phyloP scores from a whole-genome alignment of 64 coral and sea anemone species.

The Pachyseris speciosa region DNA sequence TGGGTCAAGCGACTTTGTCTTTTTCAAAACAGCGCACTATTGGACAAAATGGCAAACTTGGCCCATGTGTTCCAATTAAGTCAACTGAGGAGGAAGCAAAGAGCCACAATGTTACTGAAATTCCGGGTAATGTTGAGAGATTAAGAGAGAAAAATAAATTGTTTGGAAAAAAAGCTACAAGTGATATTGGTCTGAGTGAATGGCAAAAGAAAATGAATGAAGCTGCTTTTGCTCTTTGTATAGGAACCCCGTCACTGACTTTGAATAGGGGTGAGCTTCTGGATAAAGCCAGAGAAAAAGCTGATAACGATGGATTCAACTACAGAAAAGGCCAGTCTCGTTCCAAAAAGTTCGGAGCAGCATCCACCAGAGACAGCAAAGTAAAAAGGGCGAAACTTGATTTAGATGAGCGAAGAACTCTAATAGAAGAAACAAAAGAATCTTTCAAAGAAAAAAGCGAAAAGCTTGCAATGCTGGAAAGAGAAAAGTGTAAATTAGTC shows the following conservation, averaged over 20 bases:
- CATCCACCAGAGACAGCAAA: neutral
- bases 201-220: constrained; percentile 1
- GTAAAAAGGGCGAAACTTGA: neutral
- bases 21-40: neutral
- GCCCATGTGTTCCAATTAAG: neutral
- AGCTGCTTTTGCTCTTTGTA: constrained; percentile 9
- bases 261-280: neutral
- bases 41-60: neutral
- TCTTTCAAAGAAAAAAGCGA: neutral
- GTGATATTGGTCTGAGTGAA: neutral
- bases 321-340: neutral
- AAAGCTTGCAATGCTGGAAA: constrained; percentile 15
- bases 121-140: neutral
- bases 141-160: neutral
- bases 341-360: constrained; percentile 14
- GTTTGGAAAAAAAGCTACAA: neutral
- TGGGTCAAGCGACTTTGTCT: neutral
- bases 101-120: constrained; percentile 1
- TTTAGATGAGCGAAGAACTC: neutral
- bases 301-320: neutral
- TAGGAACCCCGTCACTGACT: neutral
- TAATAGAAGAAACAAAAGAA: constrained; percentile 5
- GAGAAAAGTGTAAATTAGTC: constrained; percentile 8
- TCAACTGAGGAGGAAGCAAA: constrained; percentile 1
- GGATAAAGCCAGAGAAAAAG: neutral